Percentiles rank a stretch among this genome's conserved stretches.
Evolutionary conservation across 2,113 vertebrate genomes (phyloP).

Genomic region (Pholis gunnellus): DNA sequence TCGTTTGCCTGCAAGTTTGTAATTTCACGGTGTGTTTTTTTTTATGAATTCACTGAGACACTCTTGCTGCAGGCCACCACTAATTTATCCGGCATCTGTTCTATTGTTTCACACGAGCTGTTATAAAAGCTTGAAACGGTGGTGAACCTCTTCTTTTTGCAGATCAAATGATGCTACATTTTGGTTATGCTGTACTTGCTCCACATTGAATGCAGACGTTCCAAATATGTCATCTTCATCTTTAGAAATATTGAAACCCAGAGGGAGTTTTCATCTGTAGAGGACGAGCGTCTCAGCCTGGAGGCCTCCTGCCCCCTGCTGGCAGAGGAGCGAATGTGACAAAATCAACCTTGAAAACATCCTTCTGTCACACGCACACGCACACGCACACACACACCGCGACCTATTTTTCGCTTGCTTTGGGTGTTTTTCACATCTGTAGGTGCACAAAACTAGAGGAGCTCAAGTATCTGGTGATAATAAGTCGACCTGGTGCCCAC

Average conservation of each 20-base stretch:
- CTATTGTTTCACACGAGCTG: not conserved
- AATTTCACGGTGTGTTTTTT: not conserved
- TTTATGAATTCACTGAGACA: not conserved
- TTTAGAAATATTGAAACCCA: not conserved
- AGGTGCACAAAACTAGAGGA: not conserved
- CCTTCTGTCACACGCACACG: not conserved
- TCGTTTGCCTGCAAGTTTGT: slow-evolving; percentile 4
- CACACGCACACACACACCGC: not conserved
- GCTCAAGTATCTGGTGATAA: slow-evolving; percentile 25
- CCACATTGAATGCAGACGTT: not conserved
- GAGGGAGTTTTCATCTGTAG: slow-evolving; percentile 4
- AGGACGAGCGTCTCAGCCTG: not conserved
- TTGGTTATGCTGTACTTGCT: not conserved
- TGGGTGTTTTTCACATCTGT: slow-evolving; percentile 19
- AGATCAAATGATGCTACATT: not conserved
- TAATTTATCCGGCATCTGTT: not conserved
- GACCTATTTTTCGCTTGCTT: slow-evolving; percentile 36
- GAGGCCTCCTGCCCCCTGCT: slow-evolving; percentile 72
- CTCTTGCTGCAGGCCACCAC: not conserved
- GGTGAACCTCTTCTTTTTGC: not conserved
- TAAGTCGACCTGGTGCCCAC: not conserved
- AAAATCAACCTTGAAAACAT: slow-evolving; percentile 12
- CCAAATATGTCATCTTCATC: not conserved
- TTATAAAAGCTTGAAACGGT: not conserved
- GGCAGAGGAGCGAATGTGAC: slow-evolving; percentile 26